Evolutionary conservation across 2,888 invertebrate species (phyloP).

Genomic region (Xestobium rufovillosum): DNA sequence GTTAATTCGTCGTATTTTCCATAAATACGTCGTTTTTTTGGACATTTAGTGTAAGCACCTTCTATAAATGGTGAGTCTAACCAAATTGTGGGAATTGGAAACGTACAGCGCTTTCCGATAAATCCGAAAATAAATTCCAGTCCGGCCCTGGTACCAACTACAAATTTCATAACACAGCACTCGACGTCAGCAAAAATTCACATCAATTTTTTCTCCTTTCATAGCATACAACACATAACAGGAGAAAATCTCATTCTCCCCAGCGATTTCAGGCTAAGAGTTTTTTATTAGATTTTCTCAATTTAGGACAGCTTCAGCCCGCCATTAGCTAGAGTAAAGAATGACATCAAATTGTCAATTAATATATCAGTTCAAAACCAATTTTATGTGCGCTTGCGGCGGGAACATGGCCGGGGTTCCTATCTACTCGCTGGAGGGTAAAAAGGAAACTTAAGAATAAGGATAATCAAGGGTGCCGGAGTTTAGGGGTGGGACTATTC

Average conservation of each 20-base stretch:
- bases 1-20: no score
- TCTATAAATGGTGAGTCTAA: no score
- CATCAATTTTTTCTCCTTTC: no score
- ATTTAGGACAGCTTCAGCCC: slow-evolving; percentile 40
- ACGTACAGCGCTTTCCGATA: no score
- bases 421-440: slow-evolving; percentile 9
- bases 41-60: no score
- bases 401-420: slow-evolving; percentile 31
- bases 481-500: slow-evolving; percentile 31
- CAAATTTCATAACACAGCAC: no score
- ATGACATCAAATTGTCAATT: slow-evolving; percentile 43
- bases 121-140: no score
- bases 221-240: slow-evolving; percentile 16
- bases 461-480: slow-evolving; percentile 36
- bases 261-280: slow-evolving; percentile 26
- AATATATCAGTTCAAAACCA: slow-evolving; percentile 42
- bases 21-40: no score
- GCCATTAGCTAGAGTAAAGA: slow-evolving; percentile 39
- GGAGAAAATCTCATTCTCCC: slow-evolving; percentile 28
- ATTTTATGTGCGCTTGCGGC: slow-evolving; percentile 34
- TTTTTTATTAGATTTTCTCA: slow-evolving; percentile 41
- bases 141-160: no score
- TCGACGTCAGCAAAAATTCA: no score
- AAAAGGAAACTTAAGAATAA: slow-evolving; percentile 34
- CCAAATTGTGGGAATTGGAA: no score